A percentile compares a stretch with the other conserved stretches of the same genome.
These are phyloP conservation scores for Drosophila mayri DNA, from an alignment of 1,140 invertebrate species.

Conservation along the genomic window DNA sequence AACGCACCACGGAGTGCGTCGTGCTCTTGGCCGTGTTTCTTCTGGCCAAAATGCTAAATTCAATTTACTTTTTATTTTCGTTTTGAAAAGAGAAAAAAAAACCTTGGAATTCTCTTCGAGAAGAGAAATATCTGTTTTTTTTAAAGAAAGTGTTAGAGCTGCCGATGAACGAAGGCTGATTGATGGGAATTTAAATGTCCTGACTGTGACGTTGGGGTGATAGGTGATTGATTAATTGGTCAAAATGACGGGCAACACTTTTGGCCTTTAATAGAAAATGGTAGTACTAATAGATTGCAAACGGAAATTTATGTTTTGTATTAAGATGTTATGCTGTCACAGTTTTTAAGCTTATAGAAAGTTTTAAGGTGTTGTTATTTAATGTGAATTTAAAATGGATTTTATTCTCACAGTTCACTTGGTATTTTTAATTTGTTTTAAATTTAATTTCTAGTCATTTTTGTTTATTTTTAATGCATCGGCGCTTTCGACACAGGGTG, in stretches of 20 bases:
- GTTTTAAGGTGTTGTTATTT: neutral
- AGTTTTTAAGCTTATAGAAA: no score
- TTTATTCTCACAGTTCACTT: neutral
- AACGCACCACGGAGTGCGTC: conserved; percentile 55
- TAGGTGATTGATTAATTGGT: conserved; percentile 43
- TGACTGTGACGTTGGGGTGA: conserved; percentile 16
- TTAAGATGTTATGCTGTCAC: neutral
- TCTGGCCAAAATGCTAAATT: conserved; percentile 22
- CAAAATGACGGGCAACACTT: neutral
- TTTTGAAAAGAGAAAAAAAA: conserved; percentile 9
- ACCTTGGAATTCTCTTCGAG: neutral
- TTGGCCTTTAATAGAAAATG: neutral
- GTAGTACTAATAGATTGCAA: neutral
- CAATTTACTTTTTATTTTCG: conserved; percentile 25
- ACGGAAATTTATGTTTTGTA: neutral
- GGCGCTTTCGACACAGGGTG: conserved; percentile 22
- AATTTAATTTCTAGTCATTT: no score
- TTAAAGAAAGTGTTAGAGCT: conserved; percentile 6
- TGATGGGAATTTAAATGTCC: conserved; percentile 32
- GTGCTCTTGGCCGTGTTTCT: conserved; percentile 46
- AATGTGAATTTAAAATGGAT: neutral
- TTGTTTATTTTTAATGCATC: neutral
- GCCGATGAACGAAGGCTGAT: conserved; percentile 16
- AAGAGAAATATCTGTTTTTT: conserved; percentile 20
- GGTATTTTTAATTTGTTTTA: no score